Conservation (phyloP, 2,888 invertebrate species). For the Alcis repandata region DNA sequence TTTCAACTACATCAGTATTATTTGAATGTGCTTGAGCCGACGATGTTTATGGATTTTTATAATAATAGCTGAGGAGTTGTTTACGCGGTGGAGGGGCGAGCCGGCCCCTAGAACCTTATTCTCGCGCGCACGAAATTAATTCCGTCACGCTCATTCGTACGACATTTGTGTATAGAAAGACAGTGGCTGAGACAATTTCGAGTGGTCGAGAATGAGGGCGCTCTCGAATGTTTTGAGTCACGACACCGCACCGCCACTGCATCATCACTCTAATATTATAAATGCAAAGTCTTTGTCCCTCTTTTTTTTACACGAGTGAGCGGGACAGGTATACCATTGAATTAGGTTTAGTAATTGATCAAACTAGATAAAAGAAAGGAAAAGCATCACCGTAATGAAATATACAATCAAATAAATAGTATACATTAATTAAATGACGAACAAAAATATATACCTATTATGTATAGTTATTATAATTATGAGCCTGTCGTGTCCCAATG, state of each 20-base stretch:
- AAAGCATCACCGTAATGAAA: too few species aligned
- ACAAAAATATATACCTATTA: too few species aligned
- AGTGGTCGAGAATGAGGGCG: background rate
- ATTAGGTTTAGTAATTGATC: too few species aligned
- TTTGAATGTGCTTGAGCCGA: background rate
- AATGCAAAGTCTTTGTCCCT: background rate
- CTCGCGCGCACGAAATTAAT: background rate
- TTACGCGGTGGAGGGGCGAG: background rate
- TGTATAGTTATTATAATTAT: too few species aligned
- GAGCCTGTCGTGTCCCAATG: too few species aligned
- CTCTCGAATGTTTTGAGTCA: slow-evolving; percentile 18
- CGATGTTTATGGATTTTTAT: slow-evolving; percentile 15
- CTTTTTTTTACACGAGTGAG: too few species aligned
- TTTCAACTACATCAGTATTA: slow-evolving; percentile 4
- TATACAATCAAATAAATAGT: too few species aligned
- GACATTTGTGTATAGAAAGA: background rate
- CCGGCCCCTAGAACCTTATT: slow-evolving; percentile 2
- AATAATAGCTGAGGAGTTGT: background rate
- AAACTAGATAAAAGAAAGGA: too few species aligned
- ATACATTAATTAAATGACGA: too few species aligned
- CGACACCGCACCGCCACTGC: slow-evolving; percentile 23
- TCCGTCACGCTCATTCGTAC: background rate
- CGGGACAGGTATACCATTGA: too few species aligned
- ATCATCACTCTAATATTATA: slow-evolving; percentile 17
- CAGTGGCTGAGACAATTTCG: background rate